Evolutionary conservation across 2,797 vertebrate species (phyloP), one percentile per base, ranked within the genome.

Genomic region (Pipistrellus pygmaeus): DNA sequence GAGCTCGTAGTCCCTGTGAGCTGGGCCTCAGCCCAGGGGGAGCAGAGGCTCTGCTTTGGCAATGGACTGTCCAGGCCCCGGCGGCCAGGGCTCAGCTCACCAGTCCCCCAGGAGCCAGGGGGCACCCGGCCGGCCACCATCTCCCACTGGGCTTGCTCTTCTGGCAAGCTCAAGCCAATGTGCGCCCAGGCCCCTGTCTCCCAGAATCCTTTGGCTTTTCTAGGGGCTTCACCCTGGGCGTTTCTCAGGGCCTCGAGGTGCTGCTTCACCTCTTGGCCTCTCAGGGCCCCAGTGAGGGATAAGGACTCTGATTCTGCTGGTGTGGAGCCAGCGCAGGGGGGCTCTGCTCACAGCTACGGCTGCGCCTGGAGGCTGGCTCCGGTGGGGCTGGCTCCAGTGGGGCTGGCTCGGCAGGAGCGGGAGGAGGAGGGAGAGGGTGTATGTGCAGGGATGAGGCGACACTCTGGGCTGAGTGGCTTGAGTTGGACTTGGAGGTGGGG

Each of bases 371-470:
- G 32, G 62, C 27, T 2, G 8, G 53, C 64, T 80, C 32, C 41
- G 32, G 53, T 9, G 64, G 48, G 20, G 18, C 3, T 21, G 53
- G 73, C 51, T 78, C 13, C n/a, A n/a, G 53, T 9, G 64, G 48
- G 20, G 18, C 3, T 21, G 53, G 73, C 51, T 78, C 13, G 14
- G 8, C 14, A 8, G 51, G 41, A 76, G 46, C 60, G 27, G 76
- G 64, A 14, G 76, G 38, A 21, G 64, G 32, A 5, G 11, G 51
- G 7, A 5, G 35, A n/a, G 23, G 4, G 5, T 0, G 51, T 18
- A 41, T n/a, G 0, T n/a, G 0, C 30, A 1, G 62, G 6, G 13
- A 32, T 0, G 0, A 57, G 20, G 41, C 3, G 3, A 30, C 27
- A 18, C 82, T 51, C 51, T 53, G 83, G 53, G 32, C 44, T 21